Evolutionary conservation across 2,888 invertebrate species (phyloP).

Genomic region (Bruchidius siliquastri): DNA sequence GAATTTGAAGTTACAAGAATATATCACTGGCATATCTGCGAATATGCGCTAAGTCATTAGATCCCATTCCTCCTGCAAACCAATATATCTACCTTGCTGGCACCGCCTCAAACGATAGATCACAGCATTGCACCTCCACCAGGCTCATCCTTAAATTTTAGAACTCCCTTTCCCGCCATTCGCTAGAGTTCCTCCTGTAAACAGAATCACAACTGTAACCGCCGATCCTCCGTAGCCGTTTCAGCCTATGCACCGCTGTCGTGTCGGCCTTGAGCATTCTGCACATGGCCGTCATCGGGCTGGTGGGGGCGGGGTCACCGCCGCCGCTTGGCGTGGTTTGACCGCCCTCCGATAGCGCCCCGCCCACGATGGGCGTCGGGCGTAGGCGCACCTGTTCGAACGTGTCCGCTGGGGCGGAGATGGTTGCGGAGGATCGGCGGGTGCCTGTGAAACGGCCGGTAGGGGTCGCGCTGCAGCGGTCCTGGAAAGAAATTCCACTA

Average conservation of each 20-base stretch:
- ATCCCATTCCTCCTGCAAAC: not conserved
- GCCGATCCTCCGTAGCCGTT: constrained; percentile 34
- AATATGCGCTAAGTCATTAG: too few species aligned
- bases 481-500: constrained; percentile 22
- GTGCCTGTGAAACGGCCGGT: constrained; percentile 17
- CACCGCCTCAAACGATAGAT: not conserved
- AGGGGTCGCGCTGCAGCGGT: constrained; percentile 22
- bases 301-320: constrained; percentile 22
- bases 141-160: not conserved
- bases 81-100: not conserved
- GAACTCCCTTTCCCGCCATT: constrained; percentile 15
- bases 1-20: too few species aligned
- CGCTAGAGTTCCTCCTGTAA: constrained; percentile 29
- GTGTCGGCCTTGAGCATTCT: constrained; percentile 33
- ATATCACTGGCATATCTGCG: too few species aligned
- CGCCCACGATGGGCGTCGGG: constrained; percentile 27
- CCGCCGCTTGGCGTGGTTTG: constrained; percentile 19
- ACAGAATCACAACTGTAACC: constrained; percentile 40
- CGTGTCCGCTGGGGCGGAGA: constrained; percentile 34
- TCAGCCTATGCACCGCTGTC: constrained; percentile 32
- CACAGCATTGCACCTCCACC: not conserved
- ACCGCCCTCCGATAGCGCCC: constrained; percentile 7
- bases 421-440: constrained; percentile 22
- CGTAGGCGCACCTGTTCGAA: constrained; percentile 38
- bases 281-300: constrained; percentile 38